Evolutionary conservation across 2,113 vertebrate genomes (phyloP).

Genomic region (Ranitomeya imitator): DNA sequence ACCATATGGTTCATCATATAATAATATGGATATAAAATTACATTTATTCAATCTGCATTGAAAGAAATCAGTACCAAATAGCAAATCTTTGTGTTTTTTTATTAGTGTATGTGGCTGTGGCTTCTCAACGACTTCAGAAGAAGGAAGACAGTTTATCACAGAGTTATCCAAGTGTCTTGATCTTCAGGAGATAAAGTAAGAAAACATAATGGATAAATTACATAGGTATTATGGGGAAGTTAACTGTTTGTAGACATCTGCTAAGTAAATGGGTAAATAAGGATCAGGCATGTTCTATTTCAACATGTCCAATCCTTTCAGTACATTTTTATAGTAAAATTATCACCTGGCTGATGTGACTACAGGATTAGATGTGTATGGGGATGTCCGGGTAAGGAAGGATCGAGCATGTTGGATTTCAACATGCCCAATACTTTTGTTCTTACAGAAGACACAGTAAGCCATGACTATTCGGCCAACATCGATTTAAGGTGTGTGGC

Average conservation of each 20-base stretch:
- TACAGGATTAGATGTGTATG: too few relatives aligned
- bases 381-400: too few relatives aligned
- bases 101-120: constrained; percentile 21
- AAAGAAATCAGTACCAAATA: not conserved
- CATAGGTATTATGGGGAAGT: not conserved
- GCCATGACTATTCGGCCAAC: too few relatives aligned
- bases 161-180: constrained; percentile 26
- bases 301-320: not conserved
- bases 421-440: too few relatives aligned
- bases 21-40: not conserved
- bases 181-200: constrained; percentile 44
- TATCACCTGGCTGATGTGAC: too few relatives aligned
- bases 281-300: not conserved
- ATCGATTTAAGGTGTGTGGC: not conserved
- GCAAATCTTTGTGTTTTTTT: too few relatives aligned
- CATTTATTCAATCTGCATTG: not conserved
- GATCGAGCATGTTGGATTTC: too few relatives aligned
- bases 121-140: constrained; percentile 18
- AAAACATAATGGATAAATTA: not conserved
- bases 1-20: not conserved
- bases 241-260: not conserved
- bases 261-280: not conserved
- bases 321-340: not conserved
- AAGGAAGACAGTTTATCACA: constrained; percentile 27
- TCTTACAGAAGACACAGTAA: too few relatives aligned